phyloP scores from a whole-genome alignment of 2,888 invertebrate species.

The Dromius quadrimaculatus region DNA sequence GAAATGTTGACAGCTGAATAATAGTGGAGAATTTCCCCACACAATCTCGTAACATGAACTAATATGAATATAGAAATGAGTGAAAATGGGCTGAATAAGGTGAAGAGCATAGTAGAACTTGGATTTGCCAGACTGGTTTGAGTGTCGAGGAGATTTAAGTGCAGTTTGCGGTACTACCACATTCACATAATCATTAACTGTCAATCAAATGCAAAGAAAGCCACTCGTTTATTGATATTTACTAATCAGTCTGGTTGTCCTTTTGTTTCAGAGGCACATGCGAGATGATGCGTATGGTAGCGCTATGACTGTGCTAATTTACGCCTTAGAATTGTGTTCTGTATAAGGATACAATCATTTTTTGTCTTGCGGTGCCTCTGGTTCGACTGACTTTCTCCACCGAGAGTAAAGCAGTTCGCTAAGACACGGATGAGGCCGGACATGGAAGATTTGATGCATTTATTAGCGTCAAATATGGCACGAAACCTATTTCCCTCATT shows the following conservation, averaged over 20 bases:
- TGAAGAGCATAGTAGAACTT: conserved; percentile 62
- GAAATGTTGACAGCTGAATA: conserved; percentile 51
- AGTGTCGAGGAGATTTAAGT: conserved; percentile 27
- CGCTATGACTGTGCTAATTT: conserved; percentile 66
- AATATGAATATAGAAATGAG: conserved; percentile 18
- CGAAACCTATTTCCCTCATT: conserved; percentile 38
- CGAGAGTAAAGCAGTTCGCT: conserved; percentile 62
- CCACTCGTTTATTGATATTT: conserved; percentile 50
- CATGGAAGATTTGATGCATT: conserved; percentile 63
- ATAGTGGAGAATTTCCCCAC: conserved; percentile 47
- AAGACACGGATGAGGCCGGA: conserved; percentile 64
- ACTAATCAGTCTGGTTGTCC: conserved; percentile 70
- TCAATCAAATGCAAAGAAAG: conserved; percentile 26
- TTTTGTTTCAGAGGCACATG: conserved; percentile 89
- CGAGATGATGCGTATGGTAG: conserved; percentile 75
- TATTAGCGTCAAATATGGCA: conserved; percentile 62
- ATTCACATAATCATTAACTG: conserved; percentile 21
- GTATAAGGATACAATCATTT: conserved; percentile 55
- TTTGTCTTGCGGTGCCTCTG: conserved; percentile 67
- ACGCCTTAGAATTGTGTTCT: conserved; percentile 65
- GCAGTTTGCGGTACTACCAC: conserved; percentile 27
- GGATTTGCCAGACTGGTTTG: conserved; percentile 66
- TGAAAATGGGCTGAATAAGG: conserved; percentile 34
- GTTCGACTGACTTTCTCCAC: conserved; percentile 63
- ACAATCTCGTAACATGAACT: not conserved